Base-by-base conservation (phyloP, 23 tunicate species). In the Styela clava region DNA sequence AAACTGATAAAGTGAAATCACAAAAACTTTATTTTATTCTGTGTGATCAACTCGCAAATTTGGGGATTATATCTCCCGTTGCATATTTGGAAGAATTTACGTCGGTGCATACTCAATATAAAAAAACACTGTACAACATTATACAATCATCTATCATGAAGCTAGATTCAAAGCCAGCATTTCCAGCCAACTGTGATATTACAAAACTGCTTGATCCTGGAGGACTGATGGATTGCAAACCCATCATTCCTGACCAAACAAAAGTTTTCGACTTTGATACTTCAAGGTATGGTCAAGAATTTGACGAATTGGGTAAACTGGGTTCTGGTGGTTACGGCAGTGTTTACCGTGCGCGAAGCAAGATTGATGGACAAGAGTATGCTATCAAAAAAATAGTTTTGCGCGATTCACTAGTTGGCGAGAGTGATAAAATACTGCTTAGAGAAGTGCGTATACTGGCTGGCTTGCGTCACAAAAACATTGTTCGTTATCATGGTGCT, bases 11-110 rank as follows among this genome's bases (percentile, higher is more conserved):
- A 26, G 82, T 76, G 69, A 79, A 77, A 52, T 73, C 94, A 20
- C 68, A 87, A 9, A 73, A 62, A 52, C 33, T 92, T 3, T 92
- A 88, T 83, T 3, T 83, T 27, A 1, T 24, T 26, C 30, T 84
- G 51, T 91, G 97, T 64, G 67, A 84, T 24, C 85, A 86, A 63
- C 34, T 91, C 24, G 85, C 78, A 72, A 69, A 83, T 34, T 31
- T 85, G 35, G 61, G 83, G 24, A 63, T 91, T 26, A 78, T 91
- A 26, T 85, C 97, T 33, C 88, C 97, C 22, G 87, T 85, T 21
- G 82, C 90, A 0, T 91, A 85, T 72, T 68, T 74, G 77, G 98
- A 93, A 34, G 98, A 85, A 56, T 93, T 72, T 73, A 82, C 94
- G 5, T 81, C 89, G 0, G 86, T 93, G 26, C 86, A 89, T 21